A percentile compares a stretch with the other conserved stretches of the same genome.
Evolutionary conservation across 2,888 invertebrate species (phyloP).

Genomic region (Lasius platythorax): DNA sequence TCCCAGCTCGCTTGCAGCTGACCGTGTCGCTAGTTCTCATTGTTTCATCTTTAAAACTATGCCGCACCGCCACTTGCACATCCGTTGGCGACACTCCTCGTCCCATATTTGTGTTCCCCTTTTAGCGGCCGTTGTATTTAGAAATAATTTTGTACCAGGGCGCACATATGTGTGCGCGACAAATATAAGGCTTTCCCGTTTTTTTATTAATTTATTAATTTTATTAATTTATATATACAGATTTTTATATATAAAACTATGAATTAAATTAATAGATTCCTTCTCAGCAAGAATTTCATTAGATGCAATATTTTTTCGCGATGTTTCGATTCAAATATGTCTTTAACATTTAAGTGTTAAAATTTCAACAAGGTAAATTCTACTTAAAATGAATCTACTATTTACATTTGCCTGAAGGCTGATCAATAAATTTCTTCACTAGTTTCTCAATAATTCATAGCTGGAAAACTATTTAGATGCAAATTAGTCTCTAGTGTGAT

Average conservation of each 20-base stretch:
- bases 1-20: slow-evolving; percentile 74
- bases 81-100: slow-evolving; percentile 55
- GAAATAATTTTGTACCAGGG: neutral
- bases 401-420: neutral
- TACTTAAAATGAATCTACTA: neutral
- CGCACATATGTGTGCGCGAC: neutral
- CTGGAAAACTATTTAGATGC: neutral
- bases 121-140: slow-evolving; percentile 40
- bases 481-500: slow-evolving; percentile 6
- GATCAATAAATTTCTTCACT: neutral
- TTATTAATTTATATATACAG: neutral
- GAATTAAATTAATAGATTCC: neutral
- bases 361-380: neutral
- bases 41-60: slow-evolving; percentile 68
- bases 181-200: neutral
- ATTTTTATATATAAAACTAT: neutral
- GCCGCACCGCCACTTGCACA: slow-evolving; percentile 49
- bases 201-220: neutral
- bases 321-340: neutral
- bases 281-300: neutral
- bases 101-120: slow-evolving; percentile 46
- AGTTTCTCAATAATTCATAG: slow-evolving; percentile 12
- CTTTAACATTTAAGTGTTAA: neutral
- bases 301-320: neutral
- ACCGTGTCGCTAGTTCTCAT: slow-evolving; percentile 74